These are phyloP conservation scores for Esperia sulphurella DNA, from an alignment of 2,888 invertebrate species.

Conservation along the genomic window DNA sequence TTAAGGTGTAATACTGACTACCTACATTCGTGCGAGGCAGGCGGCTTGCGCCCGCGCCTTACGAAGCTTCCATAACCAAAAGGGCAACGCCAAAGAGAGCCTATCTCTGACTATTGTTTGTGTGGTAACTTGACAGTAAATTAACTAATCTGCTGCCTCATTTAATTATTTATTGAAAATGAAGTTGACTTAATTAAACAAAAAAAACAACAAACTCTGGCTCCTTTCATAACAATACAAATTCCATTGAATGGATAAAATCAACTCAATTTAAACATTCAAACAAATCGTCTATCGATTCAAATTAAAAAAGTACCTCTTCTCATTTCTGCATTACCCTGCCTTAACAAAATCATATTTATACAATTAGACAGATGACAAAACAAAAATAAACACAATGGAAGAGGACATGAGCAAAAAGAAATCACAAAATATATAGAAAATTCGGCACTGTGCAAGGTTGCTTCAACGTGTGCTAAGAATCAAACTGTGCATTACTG, in stretches of 20 bases:
- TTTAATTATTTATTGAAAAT: constrained; percentile 52
- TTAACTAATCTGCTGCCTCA: constrained; percentile 73
- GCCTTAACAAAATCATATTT: constrained; percentile 74
- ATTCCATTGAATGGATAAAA: constrained; percentile 76
- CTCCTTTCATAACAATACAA: constrained; percentile 74
- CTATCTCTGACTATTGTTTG: constrained; percentile 69
- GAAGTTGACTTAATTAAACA: constrained; percentile 72
- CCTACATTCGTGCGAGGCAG: constrained; percentile 26
- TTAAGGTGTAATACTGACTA: constrained; percentile 68
- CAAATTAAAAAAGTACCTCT: constrained; percentile 73
- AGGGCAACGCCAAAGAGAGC: constrained; percentile 71
- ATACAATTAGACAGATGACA: constrained; percentile 73
- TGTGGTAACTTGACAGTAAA: constrained; percentile 74
- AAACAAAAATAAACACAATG: constrained; percentile 70
- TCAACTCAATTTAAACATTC: constrained; percentile 76
- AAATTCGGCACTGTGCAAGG: constrained; percentile 56
- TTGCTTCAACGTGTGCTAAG: constrained; percentile 42
- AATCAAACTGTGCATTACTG: constrained; percentile 21
- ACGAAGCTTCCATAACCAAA: constrained; percentile 39
- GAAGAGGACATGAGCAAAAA: constrained; percentile 74
- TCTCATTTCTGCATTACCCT: constrained; percentile 77
- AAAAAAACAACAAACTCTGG: constrained; percentile 73
- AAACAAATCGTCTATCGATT: constrained; percentile 71
- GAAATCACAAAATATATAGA: constrained; percentile 66
- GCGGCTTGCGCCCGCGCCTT: constrained; percentile 26